Evolutionary conservation across 2,113 vertebrate species (phyloP), one percentile per base, ranked within the genome.

Genomic region (Thalassoma bifasciatum): DNA sequence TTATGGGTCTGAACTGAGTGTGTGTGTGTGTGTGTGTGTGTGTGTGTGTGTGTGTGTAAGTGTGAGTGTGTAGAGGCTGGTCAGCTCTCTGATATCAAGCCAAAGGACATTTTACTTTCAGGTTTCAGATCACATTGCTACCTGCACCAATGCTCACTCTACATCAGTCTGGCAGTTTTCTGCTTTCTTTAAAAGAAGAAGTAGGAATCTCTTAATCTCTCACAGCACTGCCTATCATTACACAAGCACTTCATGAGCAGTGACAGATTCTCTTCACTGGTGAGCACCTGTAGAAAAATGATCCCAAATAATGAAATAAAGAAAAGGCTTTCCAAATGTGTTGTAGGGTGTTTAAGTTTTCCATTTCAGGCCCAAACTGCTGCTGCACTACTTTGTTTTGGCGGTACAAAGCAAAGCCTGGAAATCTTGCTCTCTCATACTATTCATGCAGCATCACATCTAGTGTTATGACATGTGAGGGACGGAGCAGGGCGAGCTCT

Each of bases 401-500:
- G 30, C 22, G 6, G 26, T 36, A 17, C n/a, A 56, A 46, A 53
- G 26, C 68, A 76, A 51, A 78, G 66, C 36, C 23, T 78, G 26
- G 38, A 80, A 69, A 68, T 30, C 9, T 0, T 76, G 34, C 38
- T 76, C 40, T 78, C 66, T 70, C 72, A 66, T 69, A 84, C 73
- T 82, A 59, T 86, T 86, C 82, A 50, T 59, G 66, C 53, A 65
- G 75, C 72, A 72, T 85, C 67, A 68, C 75, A 66, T 84, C 75
- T 72, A n/a, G 79, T 88, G 83, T 87, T 89, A 83, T 89, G 89
- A 88, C 84, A 86, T 86, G 67, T 86, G 83, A 89, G 83, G 73
- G 89, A 92, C 73, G 23, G 86, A 88, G 77, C 76, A 86, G 77
- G 46, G 76, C 65, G 63, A 83, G 86, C 86, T 86, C 89, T 89